phyloP scores from a whole-genome alignment of 2,113 vertebrate genomes.

The Myocastor coypus region DNA sequence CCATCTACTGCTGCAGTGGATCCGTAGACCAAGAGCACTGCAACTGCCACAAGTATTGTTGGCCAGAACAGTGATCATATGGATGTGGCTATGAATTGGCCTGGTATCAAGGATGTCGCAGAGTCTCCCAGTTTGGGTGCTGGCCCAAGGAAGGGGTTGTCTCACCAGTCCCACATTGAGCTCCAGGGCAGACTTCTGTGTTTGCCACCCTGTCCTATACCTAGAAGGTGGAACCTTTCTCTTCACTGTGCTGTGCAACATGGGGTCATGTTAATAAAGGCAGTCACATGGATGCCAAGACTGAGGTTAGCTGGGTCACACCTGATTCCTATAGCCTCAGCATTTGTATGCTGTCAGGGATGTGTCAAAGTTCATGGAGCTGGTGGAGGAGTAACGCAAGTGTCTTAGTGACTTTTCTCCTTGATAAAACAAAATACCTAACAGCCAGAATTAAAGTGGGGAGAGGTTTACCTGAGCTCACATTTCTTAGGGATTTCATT shows the following conservation, averaged over 20 bases:
- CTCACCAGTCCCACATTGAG: not conserved
- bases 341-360: not conserved
- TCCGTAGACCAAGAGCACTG: not conserved
- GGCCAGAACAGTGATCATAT: not conserved
- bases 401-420: not conserved
- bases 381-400: not conserved
- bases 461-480: not conserved
- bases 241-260: not conserved
- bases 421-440: not conserved
- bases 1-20: not conserved
- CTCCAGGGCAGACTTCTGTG: not conserved
- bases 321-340: not conserved
- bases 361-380: not conserved
- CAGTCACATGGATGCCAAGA: not conserved
- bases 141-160: not conserved
- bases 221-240: not conserved
- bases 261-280: not conserved
- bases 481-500: not conserved
- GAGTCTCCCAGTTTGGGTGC: not conserved
- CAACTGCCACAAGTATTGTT: not conserved
- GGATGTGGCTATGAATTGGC: not conserved
- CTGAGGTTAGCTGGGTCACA: not conserved
- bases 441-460: not conserved
- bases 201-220: not conserved
- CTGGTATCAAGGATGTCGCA: not conserved